Percentiles rank a stretch among this genome's conserved stretches.
Conservation (phyloP, 2,797 vertebrate genomes). For the Cottoperca gobio region DNA sequence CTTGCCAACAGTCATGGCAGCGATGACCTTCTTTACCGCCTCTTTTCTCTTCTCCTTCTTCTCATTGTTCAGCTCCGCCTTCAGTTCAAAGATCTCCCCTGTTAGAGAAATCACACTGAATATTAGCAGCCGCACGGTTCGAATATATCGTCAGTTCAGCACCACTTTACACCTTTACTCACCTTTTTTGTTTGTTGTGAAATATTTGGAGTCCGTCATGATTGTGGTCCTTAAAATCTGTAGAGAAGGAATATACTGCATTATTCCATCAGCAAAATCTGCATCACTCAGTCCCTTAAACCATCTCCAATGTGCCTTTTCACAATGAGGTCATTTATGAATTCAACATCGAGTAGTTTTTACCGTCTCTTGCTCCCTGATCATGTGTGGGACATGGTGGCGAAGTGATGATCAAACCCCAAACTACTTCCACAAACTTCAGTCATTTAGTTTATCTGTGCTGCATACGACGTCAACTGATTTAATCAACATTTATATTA, state of each 20-base stretch:
- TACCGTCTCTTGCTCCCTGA: not conserved
- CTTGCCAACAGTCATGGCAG: conserved; percentile 99
- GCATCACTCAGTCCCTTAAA: not conserved
- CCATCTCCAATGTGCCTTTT: not conserved
- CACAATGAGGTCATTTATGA: not conserved
- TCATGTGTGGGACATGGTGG: not conserved
- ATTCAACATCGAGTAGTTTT: not conserved
- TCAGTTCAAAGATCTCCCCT: conserved; percentile 99
- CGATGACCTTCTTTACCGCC: conserved; percentile 99
- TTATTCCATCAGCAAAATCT: not conserved
- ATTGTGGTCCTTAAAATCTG: conserved; percentile 80
- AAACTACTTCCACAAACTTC: not conserved
- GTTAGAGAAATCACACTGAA: conserved; percentile 18
- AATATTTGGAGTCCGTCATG: conserved; percentile 99
- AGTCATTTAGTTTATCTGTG: not conserved
- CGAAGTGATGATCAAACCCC: not conserved
- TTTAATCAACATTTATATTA: not conserved
- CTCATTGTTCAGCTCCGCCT: conserved; percentile 99
- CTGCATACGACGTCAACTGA: not conserved
- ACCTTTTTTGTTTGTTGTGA: conserved; percentile 99
- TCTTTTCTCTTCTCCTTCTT: conserved; percentile 99
- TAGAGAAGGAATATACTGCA: conserved; percentile 30
- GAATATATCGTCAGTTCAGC: not conserved
- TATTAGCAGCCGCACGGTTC: not conserved
- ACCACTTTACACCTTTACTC: conserved; percentile 39